Evolutionary conservation across 2,797 vertebrate genomes (phyloP).

Genomic region (Microctenopoma lineatum): DNA sequence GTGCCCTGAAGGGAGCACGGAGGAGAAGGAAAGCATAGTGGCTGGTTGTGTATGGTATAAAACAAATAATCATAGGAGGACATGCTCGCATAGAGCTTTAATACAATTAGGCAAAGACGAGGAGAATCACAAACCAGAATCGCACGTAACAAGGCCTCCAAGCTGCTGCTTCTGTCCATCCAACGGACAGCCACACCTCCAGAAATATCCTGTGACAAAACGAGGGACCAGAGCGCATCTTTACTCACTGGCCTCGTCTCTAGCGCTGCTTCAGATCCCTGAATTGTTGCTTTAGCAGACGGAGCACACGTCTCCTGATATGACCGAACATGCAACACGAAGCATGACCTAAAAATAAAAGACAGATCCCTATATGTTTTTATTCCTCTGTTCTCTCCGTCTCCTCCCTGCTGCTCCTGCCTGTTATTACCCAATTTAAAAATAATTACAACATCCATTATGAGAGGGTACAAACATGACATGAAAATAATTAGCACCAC

Average conservation of each 20-base stretch:
- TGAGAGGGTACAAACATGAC: constrained; percentile 59
- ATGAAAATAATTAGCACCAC: constrained; percentile 62
- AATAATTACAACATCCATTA: constrained; percentile 68
- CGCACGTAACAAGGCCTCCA: neutral
- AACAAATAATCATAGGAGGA: constrained; percentile 8
- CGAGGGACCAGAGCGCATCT: neutral
- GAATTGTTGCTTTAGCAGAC: constrained; percentile 19
- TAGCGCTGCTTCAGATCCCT: neutral
- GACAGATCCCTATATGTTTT: neutral
- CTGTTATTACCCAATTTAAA: constrained; percentile 53
- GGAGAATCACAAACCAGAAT: constrained; percentile 1
- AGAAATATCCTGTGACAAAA: constrained; percentile 5
- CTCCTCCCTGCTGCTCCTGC: constrained; percentile 11
- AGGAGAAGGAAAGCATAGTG: neutral
- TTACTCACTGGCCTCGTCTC: constrained; percentile 1
- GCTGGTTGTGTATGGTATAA: neutral
- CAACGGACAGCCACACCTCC: neutral
- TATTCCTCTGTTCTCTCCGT: constrained; percentile 2
- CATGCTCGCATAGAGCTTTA: constrained; percentile 3
- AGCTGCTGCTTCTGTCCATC: neutral
- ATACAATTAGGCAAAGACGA: constrained; percentile 17
- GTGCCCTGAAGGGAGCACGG: neutral
- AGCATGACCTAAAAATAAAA: constrained; percentile 8
- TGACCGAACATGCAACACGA: neutral
- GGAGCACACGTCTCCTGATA: constrained; percentile 16